Percentiles rank a stretch among this genome's conserved stretches.
These are phyloP conservation scores for Microplitis manilae DNA, from an alignment of 2,888 invertebrate genomes.

Conservation along the genomic window DNA sequence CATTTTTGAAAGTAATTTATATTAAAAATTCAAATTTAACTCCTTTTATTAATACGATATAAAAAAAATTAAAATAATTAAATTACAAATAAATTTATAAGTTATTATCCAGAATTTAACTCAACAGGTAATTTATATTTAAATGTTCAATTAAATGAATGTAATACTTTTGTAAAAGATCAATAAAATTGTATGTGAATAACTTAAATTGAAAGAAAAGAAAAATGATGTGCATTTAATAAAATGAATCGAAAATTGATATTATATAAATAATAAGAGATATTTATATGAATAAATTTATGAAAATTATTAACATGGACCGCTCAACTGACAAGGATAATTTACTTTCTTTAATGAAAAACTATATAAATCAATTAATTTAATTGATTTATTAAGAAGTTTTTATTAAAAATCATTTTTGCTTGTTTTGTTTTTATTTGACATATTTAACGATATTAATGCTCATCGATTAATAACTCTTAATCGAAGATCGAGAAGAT, in stretches of 20 bases:
- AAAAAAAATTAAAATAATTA: no score
- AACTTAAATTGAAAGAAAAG: not conserved
- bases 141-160: not conserved
- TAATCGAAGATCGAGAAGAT: not conserved
- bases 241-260: not conserved
- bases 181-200: not conserved
- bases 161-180: not conserved
- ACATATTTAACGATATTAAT: not conserved
- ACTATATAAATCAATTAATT: not conserved
- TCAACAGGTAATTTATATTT: not conserved
- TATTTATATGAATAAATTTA: not conserved
- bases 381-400: not conserved
- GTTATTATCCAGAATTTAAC: not conserved
- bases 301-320: not conserved
- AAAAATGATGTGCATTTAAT: not conserved
- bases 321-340: not conserved
- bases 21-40: no score
- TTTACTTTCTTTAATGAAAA: not conserved
- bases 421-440: not conserved
- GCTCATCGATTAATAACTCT: not conserved
- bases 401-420: not conserved
- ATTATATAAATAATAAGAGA: not conserved
- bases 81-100: not conserved
- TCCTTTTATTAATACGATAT: no score
- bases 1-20: no score